phyloP scores from a whole-genome alignment of 2,113 vertebrate species.

The Prochilodus magdalenae region DNA sequence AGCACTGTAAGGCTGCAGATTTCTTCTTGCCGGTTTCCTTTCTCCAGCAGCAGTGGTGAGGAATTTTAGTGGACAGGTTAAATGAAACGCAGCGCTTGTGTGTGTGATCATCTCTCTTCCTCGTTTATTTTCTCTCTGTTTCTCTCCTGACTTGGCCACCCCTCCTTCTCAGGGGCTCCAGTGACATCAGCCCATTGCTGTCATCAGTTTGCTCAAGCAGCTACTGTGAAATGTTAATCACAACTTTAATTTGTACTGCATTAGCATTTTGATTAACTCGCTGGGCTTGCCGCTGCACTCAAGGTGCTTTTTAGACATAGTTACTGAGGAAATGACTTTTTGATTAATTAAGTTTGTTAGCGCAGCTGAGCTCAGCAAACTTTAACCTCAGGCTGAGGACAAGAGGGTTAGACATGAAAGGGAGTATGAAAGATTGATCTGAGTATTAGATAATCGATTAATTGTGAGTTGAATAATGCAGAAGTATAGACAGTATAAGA shows the following conservation, averaged over 20 bases:
- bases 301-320: constrained; percentile 88
- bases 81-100: constrained; percentile 6
- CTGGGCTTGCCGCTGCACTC: constrained; percentile 86
- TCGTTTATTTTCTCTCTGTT: not conserved
- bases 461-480: not conserved
- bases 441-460: not conserved
- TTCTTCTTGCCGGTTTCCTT: constrained; percentile 30
- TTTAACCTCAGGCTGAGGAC: constrained; percentile 79
- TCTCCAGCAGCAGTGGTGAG: constrained; percentile 30
- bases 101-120: not conserved
- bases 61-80: constrained; percentile 25
- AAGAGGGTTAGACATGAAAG: constrained; percentile 42
- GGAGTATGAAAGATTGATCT: not conserved
- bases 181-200: constrained; percentile 91
- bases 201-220: constrained; percentile 93
- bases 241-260: constrained; percentile 96
- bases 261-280: constrained; percentile 97
- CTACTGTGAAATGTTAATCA: constrained; percentile 98
- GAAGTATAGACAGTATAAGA: too few relatives aligned
- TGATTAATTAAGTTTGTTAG: constrained; percentile 95
- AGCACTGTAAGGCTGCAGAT: constrained; percentile 2
- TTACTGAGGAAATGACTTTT: constrained; percentile 94
- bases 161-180: constrained; percentile 76
- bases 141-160: not conserved
- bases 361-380: constrained; percentile 91